A percentile compares a stretch with the other conserved stretches of the same genome.
Evolutionary conservation across 1,140 invertebrate species (phyloP).

Genomic region (Sycophila sp.): DNA sequence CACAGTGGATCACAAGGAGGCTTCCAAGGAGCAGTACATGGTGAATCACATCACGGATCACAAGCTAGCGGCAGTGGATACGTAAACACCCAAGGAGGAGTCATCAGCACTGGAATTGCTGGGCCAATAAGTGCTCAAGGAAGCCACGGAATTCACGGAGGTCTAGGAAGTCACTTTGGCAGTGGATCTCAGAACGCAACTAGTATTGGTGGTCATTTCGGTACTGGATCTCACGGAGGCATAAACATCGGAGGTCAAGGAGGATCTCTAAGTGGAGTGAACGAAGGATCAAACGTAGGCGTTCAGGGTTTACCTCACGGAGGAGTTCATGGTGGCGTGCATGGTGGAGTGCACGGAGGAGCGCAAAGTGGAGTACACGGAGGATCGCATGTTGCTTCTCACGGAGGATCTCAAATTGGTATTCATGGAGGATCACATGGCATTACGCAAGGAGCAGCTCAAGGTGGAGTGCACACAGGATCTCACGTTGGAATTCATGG

Average conservation of each 20-base stretch:
- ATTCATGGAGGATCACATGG: not conserved
- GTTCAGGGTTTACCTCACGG: too few relatives aligned
- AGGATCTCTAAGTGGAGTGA: too few relatives aligned
- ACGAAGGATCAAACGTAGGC: too few relatives aligned
- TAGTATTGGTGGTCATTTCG: not conserved
- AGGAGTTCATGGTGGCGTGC: too few relatives aligned
- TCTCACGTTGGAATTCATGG: too few relatives aligned
- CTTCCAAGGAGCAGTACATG: not conserved
- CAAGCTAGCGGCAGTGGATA: not conserved
- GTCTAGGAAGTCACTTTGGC: not conserved
- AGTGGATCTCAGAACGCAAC: not conserved
- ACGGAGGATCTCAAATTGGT: not conserved
- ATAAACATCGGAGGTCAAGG: too few relatives aligned
- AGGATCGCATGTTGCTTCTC: too few relatives aligned
- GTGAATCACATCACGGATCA: too few relatives aligned
- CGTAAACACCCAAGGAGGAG: not conserved
- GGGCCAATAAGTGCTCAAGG: not conserved
- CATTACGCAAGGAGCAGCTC: too few relatives aligned
- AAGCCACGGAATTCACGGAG: not conserved
- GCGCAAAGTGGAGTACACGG: too few relatives aligned
- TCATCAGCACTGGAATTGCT: not conserved
- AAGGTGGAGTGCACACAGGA: too few relatives aligned
- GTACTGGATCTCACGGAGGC: not conserved
- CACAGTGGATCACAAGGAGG: not conserved
- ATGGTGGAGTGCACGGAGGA: too few relatives aligned